A percentile compares a stretch with the other conserved stretches of the same genome.
Evolutionary conservation across 2,797 vertebrate species (phyloP).

Genomic region (Neosilurus mollespiculum): DNA sequence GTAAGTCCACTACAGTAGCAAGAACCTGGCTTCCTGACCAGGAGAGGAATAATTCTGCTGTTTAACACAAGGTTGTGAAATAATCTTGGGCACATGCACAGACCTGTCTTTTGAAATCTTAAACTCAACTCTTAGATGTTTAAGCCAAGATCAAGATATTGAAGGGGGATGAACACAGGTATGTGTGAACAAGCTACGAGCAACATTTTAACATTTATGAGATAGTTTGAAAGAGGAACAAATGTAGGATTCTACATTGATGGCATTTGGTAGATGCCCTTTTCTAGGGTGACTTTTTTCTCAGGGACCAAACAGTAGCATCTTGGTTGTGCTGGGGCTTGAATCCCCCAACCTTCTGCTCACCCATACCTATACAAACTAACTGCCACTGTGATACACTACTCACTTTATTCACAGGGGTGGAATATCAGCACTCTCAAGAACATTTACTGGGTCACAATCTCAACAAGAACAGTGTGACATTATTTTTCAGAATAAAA

Average conservation of each 20-base stretch:
- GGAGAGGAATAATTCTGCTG: not conserved
- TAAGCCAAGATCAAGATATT: not conserved
- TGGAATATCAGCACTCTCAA: not conserved
- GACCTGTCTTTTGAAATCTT: not conserved
- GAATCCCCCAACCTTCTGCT: too few relatives aligned
- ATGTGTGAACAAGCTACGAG: not conserved
- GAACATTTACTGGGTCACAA: too few relatives aligned
- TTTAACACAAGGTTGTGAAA: not conserved
- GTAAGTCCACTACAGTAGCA: not conserved
- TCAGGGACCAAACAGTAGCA: too few relatives aligned
- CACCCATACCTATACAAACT: not conserved
- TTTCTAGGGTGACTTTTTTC: too few relatives aligned
- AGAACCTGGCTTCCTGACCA: not conserved
- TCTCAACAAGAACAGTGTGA: not conserved
- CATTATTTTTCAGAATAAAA: not conserved
- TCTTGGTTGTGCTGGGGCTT: too few relatives aligned
- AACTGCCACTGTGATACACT: not conserved
- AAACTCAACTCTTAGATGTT: not conserved
- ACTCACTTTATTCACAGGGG: not conserved
- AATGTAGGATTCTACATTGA: not conserved
- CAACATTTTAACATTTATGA: not conserved
- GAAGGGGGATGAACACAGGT: not conserved
- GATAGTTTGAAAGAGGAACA: not conserved
- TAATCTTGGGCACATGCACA: not conserved
- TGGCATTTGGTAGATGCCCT: too few relatives aligned